Conservation (phyloP, 2,797 vertebrate genomes). For the Pantherophis vulpinus region DNA sequence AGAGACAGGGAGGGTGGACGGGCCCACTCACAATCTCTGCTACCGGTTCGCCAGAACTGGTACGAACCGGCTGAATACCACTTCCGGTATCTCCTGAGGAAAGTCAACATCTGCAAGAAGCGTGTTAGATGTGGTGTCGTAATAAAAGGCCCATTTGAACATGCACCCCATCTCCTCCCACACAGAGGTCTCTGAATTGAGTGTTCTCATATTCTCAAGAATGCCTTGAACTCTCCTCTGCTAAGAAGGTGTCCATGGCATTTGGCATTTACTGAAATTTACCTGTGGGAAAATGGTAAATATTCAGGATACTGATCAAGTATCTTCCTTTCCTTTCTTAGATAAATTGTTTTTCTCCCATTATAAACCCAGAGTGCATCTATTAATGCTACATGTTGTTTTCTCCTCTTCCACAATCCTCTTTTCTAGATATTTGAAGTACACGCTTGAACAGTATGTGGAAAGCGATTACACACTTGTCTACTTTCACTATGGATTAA, state of each 20-base stretch:
- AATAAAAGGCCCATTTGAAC: neutral
- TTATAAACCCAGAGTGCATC: neutral
- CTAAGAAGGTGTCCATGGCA: neutral
- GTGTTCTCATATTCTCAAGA: neutral
- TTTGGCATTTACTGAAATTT: neutral
- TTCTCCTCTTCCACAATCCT: neutral
- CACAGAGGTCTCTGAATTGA: neutral
- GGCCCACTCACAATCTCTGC: no score
- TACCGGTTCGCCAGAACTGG: no score
- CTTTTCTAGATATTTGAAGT: conserved; percentile 79
- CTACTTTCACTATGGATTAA: conserved; percentile 84
- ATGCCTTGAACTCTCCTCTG: neutral
- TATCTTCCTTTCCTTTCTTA: neutral
- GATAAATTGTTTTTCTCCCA: neutral
- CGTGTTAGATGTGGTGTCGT: neutral
- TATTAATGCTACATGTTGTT: neutral
- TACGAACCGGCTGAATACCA: no score
- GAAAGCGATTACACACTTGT: conserved; percentile 84
- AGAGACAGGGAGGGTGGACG: no score
- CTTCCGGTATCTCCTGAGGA: neutral
- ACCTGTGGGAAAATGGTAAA: neutral
- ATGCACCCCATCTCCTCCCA: neutral
- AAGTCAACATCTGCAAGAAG: neutral
- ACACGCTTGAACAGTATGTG: conserved; percentile 83
- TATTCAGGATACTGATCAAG: neutral